phyloP scores from a whole-genome alignment of 2,888 invertebrate species.

The Gari tellinella region DNA sequence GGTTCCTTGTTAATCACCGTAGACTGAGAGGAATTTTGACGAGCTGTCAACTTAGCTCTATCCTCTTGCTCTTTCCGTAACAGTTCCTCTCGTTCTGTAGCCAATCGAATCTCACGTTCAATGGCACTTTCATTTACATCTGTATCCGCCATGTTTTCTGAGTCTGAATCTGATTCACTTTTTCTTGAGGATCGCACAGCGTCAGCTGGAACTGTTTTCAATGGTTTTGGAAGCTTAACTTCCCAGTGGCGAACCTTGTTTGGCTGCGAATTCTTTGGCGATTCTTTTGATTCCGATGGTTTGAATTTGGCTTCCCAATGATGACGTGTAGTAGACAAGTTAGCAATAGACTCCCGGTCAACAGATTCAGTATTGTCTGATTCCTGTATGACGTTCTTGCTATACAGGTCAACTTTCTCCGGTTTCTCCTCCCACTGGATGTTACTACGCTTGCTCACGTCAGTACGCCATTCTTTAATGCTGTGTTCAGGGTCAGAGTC shows the following conservation, averaged over 20 bases:
- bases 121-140: slow-evolving; percentile 78
- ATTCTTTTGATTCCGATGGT: slow-evolving; percentile 12
- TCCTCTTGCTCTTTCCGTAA: slow-evolving; percentile 74
- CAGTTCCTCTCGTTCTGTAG: slow-evolving; percentile 78
- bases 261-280: slow-evolving; percentile 21
- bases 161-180: slow-evolving; percentile 47
- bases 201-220: slow-evolving; percentile 51
- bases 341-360: slow-evolving; percentile 77
- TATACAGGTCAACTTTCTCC: slow-evolving; percentile 73
- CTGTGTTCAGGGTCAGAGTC: slow-evolving; percentile 30
- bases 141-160: slow-evolving; percentile 59
- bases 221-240: slow-evolving; percentile 66
- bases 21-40: slow-evolving; percentile 49
- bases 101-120: slow-evolving; percentile 80
- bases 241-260: slow-evolving; percentile 72
- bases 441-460: slow-evolving; percentile 53
- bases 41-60: slow-evolving; percentile 57
- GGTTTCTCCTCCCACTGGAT: slow-evolving; percentile 67
- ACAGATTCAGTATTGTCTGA: slow-evolving; percentile 72
- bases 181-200: slow-evolving; percentile 30
- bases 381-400: slow-evolving; percentile 76
- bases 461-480: slow-evolving; percentile 56
- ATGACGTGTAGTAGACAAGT: slow-evolving; percentile 70
- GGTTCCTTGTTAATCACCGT: slow-evolving; percentile 43
- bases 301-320: slow-evolving; percentile 73